Conservation (phyloP, 2,113 vertebrate species). For the Malurus melanocephalus region DNA sequence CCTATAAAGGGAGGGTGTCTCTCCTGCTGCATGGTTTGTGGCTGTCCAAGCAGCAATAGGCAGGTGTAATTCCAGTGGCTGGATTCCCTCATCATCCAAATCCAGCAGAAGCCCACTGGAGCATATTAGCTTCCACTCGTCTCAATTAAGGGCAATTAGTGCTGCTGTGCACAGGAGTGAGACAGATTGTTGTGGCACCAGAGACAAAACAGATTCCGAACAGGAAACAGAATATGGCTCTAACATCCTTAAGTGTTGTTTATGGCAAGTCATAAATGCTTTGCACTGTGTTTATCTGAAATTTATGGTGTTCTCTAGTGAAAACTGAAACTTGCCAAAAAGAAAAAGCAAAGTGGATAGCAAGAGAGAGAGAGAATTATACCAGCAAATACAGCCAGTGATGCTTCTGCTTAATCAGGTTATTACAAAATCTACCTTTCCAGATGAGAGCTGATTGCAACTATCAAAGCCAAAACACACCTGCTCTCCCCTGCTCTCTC, state of each 20-base stretch:
- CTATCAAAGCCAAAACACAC: background rate
- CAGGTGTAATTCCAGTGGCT: background rate
- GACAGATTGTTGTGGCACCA: conserved; percentile 19
- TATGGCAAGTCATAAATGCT: background rate
- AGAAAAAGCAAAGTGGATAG: background rate
- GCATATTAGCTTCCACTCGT: background rate
- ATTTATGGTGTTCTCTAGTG: background rate
- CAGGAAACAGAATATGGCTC: conserved; percentile 25
- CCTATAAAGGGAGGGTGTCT: conserved; percentile 29
- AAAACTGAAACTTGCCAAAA: background rate
- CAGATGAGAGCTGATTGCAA: background rate
- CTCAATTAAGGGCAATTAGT: conserved; percentile 51
- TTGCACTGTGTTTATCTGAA: background rate
- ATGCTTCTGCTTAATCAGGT: background rate
- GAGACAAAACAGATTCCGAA: background rate
- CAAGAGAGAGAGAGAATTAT: background rate
- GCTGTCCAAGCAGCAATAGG: conserved; percentile 3
- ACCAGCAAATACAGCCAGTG: background rate
- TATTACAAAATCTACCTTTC: background rate
- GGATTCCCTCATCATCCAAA: background rate
- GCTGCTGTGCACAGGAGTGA: background rate
- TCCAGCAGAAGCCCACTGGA: conserved; percentile 1
- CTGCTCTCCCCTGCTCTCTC: background rate
- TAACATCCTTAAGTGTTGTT: conserved; percentile 16
- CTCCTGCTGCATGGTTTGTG: background rate